phyloP scores from a whole-genome alignment of 1,140 invertebrate genomes.

The Neuroterus valhalla region DNA sequence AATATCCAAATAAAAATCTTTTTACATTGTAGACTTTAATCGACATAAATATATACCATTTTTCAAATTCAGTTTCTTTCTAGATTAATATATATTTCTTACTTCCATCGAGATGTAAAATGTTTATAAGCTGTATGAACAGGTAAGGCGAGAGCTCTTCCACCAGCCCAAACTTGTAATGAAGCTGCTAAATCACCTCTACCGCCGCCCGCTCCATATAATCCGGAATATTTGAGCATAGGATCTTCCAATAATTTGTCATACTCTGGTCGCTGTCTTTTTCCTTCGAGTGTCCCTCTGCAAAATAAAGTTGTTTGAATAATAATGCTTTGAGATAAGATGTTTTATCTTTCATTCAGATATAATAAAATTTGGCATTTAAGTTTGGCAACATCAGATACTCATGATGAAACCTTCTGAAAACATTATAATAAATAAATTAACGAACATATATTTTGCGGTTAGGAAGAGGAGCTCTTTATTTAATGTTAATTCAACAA shows the following conservation, averaged over 20 bases:
- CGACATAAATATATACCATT: too few species aligned
- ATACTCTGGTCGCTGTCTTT: conserved; percentile 88
- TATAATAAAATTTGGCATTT: neutral
- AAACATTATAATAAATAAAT: too few species aligned
- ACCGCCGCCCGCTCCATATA: conserved; percentile 85
- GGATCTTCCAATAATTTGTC: conserved; percentile 91
- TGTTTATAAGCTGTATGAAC: conserved; percentile 95
- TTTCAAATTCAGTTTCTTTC: too few species aligned
- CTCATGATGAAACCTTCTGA: too few species aligned
- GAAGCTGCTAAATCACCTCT: conserved; percentile 90
- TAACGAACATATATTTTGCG: too few species aligned
- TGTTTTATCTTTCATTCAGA: neutral
- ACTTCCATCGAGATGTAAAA: conserved; percentile 95
- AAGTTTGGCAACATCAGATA: neutral
- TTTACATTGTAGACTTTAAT: too few species aligned
- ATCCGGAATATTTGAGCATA: conserved; percentile 92
- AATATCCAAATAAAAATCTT: too few species aligned
- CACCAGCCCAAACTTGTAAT: conserved; percentile 91
- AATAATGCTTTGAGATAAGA: neutral
- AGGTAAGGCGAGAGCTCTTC: conserved; percentile 88
- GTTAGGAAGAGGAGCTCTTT: too few species aligned
- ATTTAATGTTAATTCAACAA: too few species aligned
- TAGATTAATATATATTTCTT: conserved; percentile 63
- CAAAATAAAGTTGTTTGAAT: conserved; percentile 55
- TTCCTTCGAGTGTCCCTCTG: conserved; percentile 96